A percentile compares a stretch with the other conserved stretches of the same genome.
These are phyloP conservation scores for Tiphia femorata DNA, from an alignment of 2,888 invertebrate species.

Conservation along the genomic window DNA sequence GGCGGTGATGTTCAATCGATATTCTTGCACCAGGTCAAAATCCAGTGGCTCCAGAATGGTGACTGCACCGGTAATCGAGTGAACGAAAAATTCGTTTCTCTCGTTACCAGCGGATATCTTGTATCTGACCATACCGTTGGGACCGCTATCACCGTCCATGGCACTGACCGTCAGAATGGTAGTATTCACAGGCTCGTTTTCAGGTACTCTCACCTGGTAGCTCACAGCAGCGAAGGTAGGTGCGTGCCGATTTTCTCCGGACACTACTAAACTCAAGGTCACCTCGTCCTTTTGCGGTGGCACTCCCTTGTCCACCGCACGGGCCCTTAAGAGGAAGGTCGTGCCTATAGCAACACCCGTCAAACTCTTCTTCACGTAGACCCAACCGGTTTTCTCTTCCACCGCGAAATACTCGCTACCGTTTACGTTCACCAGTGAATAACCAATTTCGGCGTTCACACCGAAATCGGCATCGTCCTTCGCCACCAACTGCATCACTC, in stretches of 20 bases:
- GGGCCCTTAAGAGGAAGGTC: slow-evolving; percentile 72
- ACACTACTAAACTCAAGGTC: slow-evolving; percentile 80
- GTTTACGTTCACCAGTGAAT: slow-evolving; percentile 81
- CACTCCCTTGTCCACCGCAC: slow-evolving; percentile 88
- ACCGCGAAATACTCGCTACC: slow-evolving; percentile 81
- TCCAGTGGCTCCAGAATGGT: slow-evolving; percentile 85
- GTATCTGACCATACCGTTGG: slow-evolving; percentile 91
- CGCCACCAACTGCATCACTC: slow-evolving; percentile 80
- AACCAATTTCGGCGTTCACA: slow-evolving; percentile 90
- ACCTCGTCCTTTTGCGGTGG: slow-evolving; percentile 87
- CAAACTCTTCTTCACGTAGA: slow-evolving; percentile 77
- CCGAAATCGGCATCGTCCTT: slow-evolving; percentile 86
- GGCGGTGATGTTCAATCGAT: slow-evolving; percentile 89
- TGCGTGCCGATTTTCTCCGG: slow-evolving; percentile 84
- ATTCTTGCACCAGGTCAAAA: slow-evolving; percentile 87
- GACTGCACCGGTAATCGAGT: slow-evolving; percentile 82
- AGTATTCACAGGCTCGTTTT: slow-evolving; percentile 89
- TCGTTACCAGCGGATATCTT: slow-evolving; percentile 87
- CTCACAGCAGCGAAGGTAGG: slow-evolving; percentile 88
- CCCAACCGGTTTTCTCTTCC: slow-evolving; percentile 85
- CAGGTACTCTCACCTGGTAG: slow-evolving; percentile 91
- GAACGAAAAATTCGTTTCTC: slow-evolving; percentile 83
- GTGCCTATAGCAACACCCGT: slow-evolving; percentile 76
- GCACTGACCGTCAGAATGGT: slow-evolving; percentile 88
- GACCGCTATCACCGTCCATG: slow-evolving; percentile 87